Evolutionary conservation across 2,888 invertebrate species (phyloP).

Genomic region (Escarpia spicata): DNA sequence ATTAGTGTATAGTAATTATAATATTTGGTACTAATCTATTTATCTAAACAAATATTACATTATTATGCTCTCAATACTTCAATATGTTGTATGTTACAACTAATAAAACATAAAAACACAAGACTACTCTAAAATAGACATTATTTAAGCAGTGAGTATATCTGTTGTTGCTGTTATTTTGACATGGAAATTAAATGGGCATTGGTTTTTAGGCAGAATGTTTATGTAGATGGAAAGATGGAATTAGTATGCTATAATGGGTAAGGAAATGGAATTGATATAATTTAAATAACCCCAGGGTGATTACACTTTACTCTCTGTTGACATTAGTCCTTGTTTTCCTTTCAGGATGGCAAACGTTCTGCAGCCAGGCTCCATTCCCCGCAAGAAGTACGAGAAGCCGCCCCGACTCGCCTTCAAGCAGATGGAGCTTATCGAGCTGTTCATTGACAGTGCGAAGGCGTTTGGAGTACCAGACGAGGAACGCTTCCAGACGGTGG

Average conservation of each 20-base stretch:
- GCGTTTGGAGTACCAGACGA: constrained; percentile 90
- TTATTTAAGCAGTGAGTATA: too few relatives aligned
- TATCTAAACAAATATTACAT: background rate
- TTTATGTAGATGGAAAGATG: too few relatives aligned
- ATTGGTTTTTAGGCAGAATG: too few relatives aligned
- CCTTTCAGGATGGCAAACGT: constrained; percentile 34
- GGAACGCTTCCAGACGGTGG: constrained; percentile 97
- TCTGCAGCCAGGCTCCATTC: constrained; percentile 35
- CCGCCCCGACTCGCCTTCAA: constrained; percentile 74
- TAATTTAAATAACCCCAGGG: too few relatives aligned
- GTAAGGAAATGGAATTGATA: too few relatives aligned
- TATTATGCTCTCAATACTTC: background rate
- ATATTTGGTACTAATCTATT: background rate
- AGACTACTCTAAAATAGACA: too few relatives aligned
- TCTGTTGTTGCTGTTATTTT: too few relatives aligned
- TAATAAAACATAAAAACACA: too few relatives aligned
- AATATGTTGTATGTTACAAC: background rate
- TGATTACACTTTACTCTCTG: too few relatives aligned
- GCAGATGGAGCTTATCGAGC: constrained; percentile 88
- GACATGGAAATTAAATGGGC: too few relatives aligned
- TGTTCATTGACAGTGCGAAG: constrained; percentile 87
- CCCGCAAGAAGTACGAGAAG: constrained; percentile 35
- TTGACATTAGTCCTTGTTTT: background rate
- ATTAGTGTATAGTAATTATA: background rate
- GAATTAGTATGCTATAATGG: too few relatives aligned